These are phyloP conservation scores for Falco naumanni DNA, from an alignment of 2,797 vertebrate species.

Conservation along the genomic window DNA sequence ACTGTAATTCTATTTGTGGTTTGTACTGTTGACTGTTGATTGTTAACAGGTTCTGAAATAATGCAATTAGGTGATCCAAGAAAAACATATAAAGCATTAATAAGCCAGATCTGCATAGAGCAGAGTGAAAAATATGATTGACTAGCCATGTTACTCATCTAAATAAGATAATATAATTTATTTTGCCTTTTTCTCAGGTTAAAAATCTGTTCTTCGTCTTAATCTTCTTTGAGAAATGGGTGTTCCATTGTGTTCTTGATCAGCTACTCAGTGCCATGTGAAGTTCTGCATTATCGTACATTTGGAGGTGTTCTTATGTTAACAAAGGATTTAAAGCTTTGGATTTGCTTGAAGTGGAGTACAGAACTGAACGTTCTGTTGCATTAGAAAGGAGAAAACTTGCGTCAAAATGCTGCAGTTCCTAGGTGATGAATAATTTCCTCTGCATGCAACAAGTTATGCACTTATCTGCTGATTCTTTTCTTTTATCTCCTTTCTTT, in stretches of 20 bases:
- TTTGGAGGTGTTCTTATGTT: neutral
- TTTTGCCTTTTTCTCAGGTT: constrained; percentile 70
- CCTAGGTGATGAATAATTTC: neutral
- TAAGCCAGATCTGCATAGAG: constrained; percentile 71
- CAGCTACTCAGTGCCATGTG: neutral
- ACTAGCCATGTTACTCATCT: constrained; percentile 69
- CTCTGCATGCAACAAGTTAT: neutral
- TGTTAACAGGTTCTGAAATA: constrained; percentile 82
- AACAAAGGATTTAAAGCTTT: neutral
- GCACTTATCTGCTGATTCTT: neutral
- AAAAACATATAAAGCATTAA: constrained; percentile 75
- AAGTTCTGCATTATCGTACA: neutral
- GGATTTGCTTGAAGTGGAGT: neutral
- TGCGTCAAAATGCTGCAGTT: neutral
- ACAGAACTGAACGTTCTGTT: neutral
- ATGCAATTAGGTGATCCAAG: constrained; percentile 75
- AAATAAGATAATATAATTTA: constrained; percentile 74
- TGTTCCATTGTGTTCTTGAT: constrained; percentile 32
- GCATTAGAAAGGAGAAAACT: neutral
- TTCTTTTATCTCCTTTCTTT: neutral
- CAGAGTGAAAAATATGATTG: constrained; percentile 73
- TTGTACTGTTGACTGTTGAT: constrained; percentile 79
- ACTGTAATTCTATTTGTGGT: constrained; percentile 76
- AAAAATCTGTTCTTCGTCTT: constrained; percentile 68
- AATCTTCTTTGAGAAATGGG: constrained; percentile 45